A percentile compares a stretch with the other conserved stretches of the same genome.
Evolutionary conservation across 2,888 invertebrate species (phyloP).

Genomic region (Platynereis dumerilii): DNA sequence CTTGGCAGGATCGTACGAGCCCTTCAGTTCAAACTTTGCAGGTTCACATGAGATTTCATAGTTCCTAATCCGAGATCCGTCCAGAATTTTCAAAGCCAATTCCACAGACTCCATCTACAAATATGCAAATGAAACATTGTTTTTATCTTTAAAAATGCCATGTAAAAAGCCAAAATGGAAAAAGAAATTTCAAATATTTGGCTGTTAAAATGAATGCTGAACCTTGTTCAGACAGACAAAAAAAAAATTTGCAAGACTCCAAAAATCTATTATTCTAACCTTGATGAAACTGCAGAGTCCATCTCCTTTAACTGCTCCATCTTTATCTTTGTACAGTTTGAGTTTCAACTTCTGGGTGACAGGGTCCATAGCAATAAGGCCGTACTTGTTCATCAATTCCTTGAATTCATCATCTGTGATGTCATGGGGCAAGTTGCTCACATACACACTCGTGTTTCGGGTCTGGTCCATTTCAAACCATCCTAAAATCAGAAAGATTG

Average conservation of each 20-base stretch:
- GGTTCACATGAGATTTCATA: conserved; percentile 85
- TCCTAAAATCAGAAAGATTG: conserved; percentile 61
- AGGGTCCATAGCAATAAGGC: conserved; percentile 88
- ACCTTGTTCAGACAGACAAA: no score
- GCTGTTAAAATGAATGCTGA: no score
- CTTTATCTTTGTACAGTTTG: conserved; percentile 88
- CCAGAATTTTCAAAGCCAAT: conserved; percentile 87
- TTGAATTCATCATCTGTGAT: conserved; percentile 84
- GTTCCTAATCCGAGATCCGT: conserved; percentile 82
- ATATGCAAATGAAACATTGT: background rate
- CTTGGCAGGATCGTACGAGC: conserved; percentile 83
- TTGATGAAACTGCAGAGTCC: conserved; percentile 95
- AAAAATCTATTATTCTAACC: no score
- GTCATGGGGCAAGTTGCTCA: conserved; percentile 87
- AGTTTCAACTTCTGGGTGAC: conserved; percentile 79
- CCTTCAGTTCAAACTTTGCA: conserved; percentile 91
- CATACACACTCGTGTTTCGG: conserved; percentile 94
- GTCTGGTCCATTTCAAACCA: conserved; percentile 94
- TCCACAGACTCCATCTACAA: conserved; percentile 86
- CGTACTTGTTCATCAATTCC: conserved; percentile 94
- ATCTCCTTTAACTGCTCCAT: conserved; percentile 88
- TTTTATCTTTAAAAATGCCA: no score
- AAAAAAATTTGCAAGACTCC: no score
- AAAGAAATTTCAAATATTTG: no score
- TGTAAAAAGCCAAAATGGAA: no score